phyloP scores from a whole-genome alignment of 2,797 vertebrate genomes.

The Spinibarbus caldwelli region DNA sequence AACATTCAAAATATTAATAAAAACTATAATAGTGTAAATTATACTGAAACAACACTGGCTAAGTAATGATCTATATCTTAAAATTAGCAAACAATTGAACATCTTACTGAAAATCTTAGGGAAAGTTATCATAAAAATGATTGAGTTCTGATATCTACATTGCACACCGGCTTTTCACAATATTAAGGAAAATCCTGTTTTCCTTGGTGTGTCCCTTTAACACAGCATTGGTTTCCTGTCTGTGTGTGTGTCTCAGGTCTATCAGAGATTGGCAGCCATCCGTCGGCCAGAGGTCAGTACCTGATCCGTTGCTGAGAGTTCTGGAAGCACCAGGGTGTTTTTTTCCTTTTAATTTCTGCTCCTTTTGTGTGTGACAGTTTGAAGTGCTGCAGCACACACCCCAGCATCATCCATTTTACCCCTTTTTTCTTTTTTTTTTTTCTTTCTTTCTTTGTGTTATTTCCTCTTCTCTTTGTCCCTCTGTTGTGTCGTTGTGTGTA shows the following conservation, averaged over 20 bases:
- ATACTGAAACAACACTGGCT: neutral
- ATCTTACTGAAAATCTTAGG: no score
- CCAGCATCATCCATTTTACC: conserved; percentile 91
- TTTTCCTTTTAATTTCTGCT: conserved; percentile 72
- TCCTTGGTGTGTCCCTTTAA: neutral
- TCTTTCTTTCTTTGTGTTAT: conserved; percentile 52
- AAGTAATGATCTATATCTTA: neutral
- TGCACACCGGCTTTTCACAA: neutral
- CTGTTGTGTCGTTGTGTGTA: conserved; percentile 53
- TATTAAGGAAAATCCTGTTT: neutral
- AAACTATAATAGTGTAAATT: neutral
- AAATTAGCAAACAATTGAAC: neutral
- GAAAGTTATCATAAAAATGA: neutral
- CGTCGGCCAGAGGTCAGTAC: conserved; percentile 83
- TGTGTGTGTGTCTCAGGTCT: conserved; percentile 50
- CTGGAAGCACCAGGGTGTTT: conserved; percentile 67
- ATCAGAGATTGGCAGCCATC: conserved; percentile 52
- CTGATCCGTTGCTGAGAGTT: conserved; percentile 48
- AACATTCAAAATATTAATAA: neutral
- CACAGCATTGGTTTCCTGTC: neutral
- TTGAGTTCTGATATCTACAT: neutral
- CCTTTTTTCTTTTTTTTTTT: conserved; percentile 83
- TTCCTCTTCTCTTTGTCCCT: conserved; percentile 60
- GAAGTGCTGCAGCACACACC: conserved; percentile 77
- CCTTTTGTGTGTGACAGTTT: conserved; percentile 80